phyloP scores from a whole-genome alignment of 2,113 vertebrate genomes.

The Petaurus breviceps region DNA sequence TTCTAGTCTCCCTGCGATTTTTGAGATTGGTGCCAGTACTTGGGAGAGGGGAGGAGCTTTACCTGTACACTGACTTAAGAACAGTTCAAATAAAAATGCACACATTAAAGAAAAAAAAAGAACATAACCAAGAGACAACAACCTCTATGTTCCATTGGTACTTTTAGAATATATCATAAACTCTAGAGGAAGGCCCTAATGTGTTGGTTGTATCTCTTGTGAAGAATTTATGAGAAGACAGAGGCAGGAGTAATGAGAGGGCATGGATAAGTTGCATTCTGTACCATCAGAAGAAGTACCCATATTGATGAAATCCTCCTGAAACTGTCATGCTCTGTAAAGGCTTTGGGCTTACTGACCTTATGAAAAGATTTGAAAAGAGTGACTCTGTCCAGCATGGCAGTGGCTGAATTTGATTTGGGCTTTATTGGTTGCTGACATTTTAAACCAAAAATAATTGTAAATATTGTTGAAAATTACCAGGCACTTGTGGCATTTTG shows the following conservation, averaged over 20 bases:
- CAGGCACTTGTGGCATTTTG: not conserved
- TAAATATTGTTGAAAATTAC: not conserved
- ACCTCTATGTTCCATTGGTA: too few relatives aligned
- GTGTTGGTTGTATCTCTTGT: not conserved
- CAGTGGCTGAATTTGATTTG: conserved; percentile 18
- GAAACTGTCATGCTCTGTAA: not conserved
- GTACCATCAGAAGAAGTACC: not conserved
- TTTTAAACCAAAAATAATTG: conserved; percentile 33
- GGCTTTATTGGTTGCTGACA: conserved; percentile 36
- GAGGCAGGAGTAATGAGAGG: not conserved
- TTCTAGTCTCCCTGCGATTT: too few relatives aligned
- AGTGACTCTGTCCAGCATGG: not conserved
- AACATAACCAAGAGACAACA: too few relatives aligned
- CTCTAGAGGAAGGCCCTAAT: not conserved
- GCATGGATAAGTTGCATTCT: not conserved
- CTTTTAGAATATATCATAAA: too few relatives aligned
- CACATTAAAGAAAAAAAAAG: too few relatives aligned
- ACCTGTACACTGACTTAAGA: too few relatives aligned
- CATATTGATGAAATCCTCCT: not conserved
- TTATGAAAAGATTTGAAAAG: conserved; percentile 15
- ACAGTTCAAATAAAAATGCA: too few relatives aligned
- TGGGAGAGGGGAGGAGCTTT: too few relatives aligned
- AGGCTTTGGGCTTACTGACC: not conserved
- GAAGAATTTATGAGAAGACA: not conserved
- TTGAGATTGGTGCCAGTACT: too few relatives aligned